Evolutionary conservation across 1,140 invertebrate genomes (phyloP).

Genomic region (Scylla paramamosain): DNA sequence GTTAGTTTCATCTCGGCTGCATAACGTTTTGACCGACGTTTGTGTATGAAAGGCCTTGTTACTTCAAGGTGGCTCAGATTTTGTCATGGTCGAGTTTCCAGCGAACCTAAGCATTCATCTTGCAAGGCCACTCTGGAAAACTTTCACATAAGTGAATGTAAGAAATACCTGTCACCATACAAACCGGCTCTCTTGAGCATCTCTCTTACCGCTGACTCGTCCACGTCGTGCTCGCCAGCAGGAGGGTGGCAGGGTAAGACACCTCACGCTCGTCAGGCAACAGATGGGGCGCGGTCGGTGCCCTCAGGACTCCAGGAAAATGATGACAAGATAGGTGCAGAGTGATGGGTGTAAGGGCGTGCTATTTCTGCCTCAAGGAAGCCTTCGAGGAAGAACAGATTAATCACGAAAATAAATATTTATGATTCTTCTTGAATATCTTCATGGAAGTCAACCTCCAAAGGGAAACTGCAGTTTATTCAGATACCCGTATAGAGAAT

Average conservation of each 20-base stretch:
- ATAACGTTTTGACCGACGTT: background rate
- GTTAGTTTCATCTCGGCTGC: background rate
- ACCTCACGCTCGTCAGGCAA: slow-evolving; percentile 19
- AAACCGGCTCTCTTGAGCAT: background rate
- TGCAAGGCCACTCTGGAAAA: background rate
- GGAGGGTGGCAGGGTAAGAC: background rate
- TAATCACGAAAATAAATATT: slow-evolving; percentile 45
- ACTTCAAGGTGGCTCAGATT: background rate
- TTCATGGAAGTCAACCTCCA: slow-evolving; percentile 55
- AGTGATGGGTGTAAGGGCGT: slow-evolving; percentile 43
- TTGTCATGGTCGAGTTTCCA: background rate
- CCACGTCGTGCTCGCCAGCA: background rate
- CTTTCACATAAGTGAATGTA: background rate
- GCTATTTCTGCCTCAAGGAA: background rate
- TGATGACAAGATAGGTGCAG: background rate
- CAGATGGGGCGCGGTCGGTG: background rate
- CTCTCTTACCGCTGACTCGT: background rate
- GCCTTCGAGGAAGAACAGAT: background rate
- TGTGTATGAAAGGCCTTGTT: background rate
- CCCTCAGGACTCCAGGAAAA: background rate
- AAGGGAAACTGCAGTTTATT: background rate
- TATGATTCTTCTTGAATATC: slow-evolving; percentile 35
- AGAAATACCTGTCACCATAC: slow-evolving; percentile 53
- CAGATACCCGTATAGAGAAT: background rate
- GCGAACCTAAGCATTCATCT: background rate